A percentile compares a stretch with the other conserved stretches of the same genome.
phyloP scores from a whole-genome alignment of 2,797 vertebrate genomes.

The Apodemus agrarius region DNA sequence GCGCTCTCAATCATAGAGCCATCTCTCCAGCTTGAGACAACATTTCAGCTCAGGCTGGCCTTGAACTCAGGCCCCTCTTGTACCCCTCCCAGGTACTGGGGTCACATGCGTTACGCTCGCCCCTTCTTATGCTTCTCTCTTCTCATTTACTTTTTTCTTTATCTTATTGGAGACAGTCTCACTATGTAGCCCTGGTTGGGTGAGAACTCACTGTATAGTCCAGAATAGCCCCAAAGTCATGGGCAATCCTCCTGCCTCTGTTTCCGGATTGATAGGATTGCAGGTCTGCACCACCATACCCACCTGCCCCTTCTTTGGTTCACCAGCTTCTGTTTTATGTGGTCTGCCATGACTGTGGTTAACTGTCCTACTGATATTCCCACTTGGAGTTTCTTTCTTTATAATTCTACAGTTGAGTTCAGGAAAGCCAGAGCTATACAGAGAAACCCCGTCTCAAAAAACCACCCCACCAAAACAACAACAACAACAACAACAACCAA shows the following conservation, averaged over 20 bases:
- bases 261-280: neutral
- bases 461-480: neutral
- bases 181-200: neutral
- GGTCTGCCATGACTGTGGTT: neutral
- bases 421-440: neutral
- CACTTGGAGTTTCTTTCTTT: conserved; percentile 25
- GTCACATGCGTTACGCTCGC: neutral
- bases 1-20: too few species aligned
- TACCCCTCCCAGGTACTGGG: neutral
- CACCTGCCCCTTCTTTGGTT: neutral
- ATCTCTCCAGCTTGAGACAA: neutral
- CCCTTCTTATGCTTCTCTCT: neutral
- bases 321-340: conserved; percentile 16
- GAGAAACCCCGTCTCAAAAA: neutral
- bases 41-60: neutral
- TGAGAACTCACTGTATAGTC: neutral
- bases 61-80: neutral
- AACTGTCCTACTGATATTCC: neutral
- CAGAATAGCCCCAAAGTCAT: neutral
- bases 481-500: neutral
- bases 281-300: neutral
- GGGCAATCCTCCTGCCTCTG: neutral
- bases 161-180: neutral
- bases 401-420: neutral
- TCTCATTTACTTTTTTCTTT: neutral